Evolutionary conservation across 2,797 vertebrate genomes (phyloP), one percentile per base, ranked within the genome.

Genomic region (Microcaecilia unicolor): DNA sequence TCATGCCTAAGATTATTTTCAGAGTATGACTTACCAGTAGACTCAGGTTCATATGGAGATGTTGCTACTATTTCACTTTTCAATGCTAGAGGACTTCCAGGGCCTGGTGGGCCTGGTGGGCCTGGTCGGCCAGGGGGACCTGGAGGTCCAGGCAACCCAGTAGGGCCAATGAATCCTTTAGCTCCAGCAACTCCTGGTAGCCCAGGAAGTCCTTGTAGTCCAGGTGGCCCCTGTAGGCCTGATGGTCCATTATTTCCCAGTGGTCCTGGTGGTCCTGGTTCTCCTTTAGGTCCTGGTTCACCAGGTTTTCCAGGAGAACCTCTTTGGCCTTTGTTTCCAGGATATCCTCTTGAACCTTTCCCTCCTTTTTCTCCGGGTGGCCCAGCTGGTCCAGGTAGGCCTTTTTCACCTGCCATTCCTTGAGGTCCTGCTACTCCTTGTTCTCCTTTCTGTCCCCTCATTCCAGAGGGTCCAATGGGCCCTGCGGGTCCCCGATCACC

Each of bases 291-390:
- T 18, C 95, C 95, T 22, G 89, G 73, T 3, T 84, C 75, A 38
- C 95, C 95, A 0, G 88, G 88, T 68, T 91, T 87, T 23, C 93
- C 95, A 3, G 91, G 87, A 28, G 93, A 95, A 12, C 95, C 95
- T 23, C 90, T 80, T 34, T 89, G 84, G 33, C 93, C 95, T 76
- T 96, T 97, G 21, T 87, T 74, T 13, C 94, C 95, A 4, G 88
- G 80, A 0, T 60, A 82, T 40, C 94, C 94, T 51, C 85, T 86
- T 35, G 84, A 74, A 10, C 94, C 94, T 32, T 88, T 88, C 28
- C 76, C 55, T 25, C 93, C 95, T 37, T 86, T 92, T 28, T 89
- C 70, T 58, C 95, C 95, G 22, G 86, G 83, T 17, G 87, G 69
- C 20, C 95, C 95, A 0, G 69, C 41, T 9, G 77, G 78, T 28